Evolutionary conservation across 2,888 invertebrate species (phyloP).

Genomic region (Mesorhabditis spiculigera): DNA sequence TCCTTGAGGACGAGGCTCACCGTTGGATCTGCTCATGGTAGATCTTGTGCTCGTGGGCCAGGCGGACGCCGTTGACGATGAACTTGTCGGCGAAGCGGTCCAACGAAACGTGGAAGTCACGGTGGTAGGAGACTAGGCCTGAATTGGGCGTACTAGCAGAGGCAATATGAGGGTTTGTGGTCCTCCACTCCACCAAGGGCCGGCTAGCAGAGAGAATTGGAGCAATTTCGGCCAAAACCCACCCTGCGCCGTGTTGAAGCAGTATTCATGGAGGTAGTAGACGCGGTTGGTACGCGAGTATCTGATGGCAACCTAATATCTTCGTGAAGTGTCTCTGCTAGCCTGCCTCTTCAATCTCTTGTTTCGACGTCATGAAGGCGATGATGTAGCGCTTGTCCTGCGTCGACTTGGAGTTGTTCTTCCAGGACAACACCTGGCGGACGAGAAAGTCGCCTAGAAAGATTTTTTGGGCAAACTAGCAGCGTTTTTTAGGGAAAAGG

Average conservation of each 20-base stretch:
- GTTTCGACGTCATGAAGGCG: too few relatives aligned
- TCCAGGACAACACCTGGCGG: background rate
- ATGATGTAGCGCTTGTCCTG: background rate
- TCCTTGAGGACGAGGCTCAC: background rate
- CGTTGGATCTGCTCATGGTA: background rate
- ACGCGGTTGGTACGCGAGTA: background rate
- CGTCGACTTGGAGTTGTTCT: background rate
- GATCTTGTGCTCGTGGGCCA: background rate
- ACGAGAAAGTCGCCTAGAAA: conserved; percentile 1
- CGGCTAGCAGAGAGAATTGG: too few relatives aligned
- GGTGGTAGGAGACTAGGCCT: background rate
- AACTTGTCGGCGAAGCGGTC: background rate
- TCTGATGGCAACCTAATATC: background rate
- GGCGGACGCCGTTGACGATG: background rate
- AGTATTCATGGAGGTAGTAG: background rate
- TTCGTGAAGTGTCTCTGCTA: background rate
- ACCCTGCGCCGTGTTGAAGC: background rate
- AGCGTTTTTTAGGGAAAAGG: too few relatives aligned
- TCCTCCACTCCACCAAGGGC: too few relatives aligned
- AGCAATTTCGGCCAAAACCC: background rate
- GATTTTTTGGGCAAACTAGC: background rate
- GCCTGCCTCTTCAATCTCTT: too few relatives aligned
- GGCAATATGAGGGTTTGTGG: too few relatives aligned
- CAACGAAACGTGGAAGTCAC: background rate
- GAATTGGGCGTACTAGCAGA: background rate